A percentile compares a stretch with the other conserved stretches of the same genome.
Evolutionary conservation across 2,113 vertebrate species (phyloP).

Genomic region (Gobius niger): DNA sequence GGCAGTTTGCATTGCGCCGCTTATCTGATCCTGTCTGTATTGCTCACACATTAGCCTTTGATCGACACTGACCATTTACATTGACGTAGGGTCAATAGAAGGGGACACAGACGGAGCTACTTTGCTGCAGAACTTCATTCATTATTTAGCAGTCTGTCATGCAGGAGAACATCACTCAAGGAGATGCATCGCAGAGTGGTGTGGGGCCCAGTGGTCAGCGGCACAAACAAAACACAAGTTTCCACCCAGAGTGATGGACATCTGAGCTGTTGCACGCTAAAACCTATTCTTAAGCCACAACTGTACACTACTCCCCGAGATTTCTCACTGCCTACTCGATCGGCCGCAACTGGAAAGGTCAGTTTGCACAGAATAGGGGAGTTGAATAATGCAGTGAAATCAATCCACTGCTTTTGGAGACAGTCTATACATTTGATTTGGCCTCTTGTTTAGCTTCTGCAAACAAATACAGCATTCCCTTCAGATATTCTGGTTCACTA

Average conservation of each 20-base stretch:
- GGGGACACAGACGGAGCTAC: constrained; percentile 27
- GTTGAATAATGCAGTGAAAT: constrained; percentile 36
- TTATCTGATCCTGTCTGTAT: constrained; percentile 24
- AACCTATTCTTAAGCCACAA: constrained; percentile 17
- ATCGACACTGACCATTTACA: constrained; percentile 46
- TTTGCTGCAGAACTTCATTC: constrained; percentile 56
- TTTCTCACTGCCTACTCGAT: constrained; percentile 20
- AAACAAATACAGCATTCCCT: neutral
- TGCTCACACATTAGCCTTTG: constrained; percentile 6
- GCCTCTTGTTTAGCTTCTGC: constrained; percentile 13
- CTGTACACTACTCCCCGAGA: constrained; percentile 10
- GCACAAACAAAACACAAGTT: constrained; percentile 37
- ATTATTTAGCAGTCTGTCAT: constrained; percentile 71
- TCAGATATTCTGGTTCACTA: neutral
- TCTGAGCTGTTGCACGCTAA: constrained; percentile 9
- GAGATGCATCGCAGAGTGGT: constrained; percentile 34
- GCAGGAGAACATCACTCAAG: constrained; percentile 51
- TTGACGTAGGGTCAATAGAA: constrained; percentile 56
- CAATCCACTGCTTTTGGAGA: constrained; percentile 23
- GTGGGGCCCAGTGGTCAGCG: constrained; percentile 36
- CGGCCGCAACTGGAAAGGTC: constrained; percentile 44
- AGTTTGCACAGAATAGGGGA: constrained; percentile 27
- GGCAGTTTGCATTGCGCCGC: constrained; percentile 21
- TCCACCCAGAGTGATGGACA: constrained; percentile 41
- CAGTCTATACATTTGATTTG: constrained; percentile 18